A percentile compares a stretch with the other conserved stretches of the same genome.
Conservation (phyloP, 2,113 vertebrate species). For the Syngnathus scovelli region DNA sequence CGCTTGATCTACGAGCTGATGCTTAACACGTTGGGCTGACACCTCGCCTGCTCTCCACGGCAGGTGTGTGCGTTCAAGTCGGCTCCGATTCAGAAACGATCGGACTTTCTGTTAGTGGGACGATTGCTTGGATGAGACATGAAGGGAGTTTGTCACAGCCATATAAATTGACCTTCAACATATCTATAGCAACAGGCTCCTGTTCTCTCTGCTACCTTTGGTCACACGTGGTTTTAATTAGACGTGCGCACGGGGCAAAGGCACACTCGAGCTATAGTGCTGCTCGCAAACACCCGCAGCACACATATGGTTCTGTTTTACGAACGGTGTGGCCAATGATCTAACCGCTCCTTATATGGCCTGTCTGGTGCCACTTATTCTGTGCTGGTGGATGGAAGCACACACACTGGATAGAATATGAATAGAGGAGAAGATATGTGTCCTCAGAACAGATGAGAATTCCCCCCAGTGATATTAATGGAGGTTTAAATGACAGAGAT, state of each 20-base stretch:
- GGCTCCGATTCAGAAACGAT: neutral
- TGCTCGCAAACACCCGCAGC: slow-evolving; percentile 22
- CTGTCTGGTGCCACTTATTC: slow-evolving; percentile 75
- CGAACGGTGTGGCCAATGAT: slow-evolving; percentile 67
- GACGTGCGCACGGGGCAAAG: slow-evolving; percentile 11
- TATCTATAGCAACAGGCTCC: slow-evolving; percentile 66
- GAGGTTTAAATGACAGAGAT: slow-evolving; percentile 11
- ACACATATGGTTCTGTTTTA: slow-evolving; percentile 68
- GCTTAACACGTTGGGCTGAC: slow-evolving; percentile 27
- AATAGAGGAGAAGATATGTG: slow-evolving; percentile 17
- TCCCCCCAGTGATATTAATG: slow-evolving; percentile 1
- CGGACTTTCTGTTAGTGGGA: neutral
- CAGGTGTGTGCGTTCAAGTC: neutral
- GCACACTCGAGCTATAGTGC: slow-evolving; percentile 28
- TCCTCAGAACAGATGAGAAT: neutral
- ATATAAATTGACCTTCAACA: slow-evolving; percentile 65
- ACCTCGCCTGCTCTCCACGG: slow-evolving; percentile 19
- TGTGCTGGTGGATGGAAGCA: slow-evolving; percentile 51
- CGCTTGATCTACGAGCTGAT: slow-evolving; percentile 29
- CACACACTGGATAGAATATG: slow-evolving; percentile 15
- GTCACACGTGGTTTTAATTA: slow-evolving; percentile 71
- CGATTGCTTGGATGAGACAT: slow-evolving; percentile 7
- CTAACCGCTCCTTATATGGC: slow-evolving; percentile 76
- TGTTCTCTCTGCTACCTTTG: slow-evolving; percentile 58
- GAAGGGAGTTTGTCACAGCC: slow-evolving; percentile 52